A percentile compares a stretch with the other conserved stretches of the same genome.
phyloP scores from a whole-genome alignment of 1,140 invertebrate species.

The Caenorhabditis brenneri region DNA sequence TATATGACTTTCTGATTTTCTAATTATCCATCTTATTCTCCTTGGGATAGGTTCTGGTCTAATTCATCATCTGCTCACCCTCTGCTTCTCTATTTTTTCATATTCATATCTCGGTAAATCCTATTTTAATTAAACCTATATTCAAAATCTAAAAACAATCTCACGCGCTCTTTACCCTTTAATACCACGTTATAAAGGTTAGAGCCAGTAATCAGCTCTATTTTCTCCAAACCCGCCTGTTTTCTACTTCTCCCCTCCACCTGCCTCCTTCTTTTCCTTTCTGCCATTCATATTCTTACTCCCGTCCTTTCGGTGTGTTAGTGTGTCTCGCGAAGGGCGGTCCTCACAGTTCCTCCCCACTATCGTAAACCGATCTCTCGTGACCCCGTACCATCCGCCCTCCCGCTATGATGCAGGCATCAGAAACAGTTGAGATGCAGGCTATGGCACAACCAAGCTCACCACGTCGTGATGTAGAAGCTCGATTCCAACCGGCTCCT shows the following conservation, averaged over 20 bases:
- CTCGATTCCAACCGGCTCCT: background rate
- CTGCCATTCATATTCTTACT: background rate
- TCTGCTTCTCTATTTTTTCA: background rate
- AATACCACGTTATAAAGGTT: background rate
- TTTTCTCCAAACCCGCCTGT: background rate
- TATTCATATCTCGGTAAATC: background rate
- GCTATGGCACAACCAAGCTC: background rate
- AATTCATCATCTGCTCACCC: background rate
- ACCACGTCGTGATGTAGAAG: background rate
- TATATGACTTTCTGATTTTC: background rate
- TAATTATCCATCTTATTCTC: background rate
- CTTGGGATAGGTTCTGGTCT: background rate
- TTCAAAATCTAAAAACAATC: background rate
- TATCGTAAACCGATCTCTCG: background rate
- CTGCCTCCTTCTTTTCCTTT: background rate
- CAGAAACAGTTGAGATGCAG: slow-evolving; percentile 38
- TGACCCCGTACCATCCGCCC: background rate
- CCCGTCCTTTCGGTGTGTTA: background rate
- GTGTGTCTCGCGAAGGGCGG: slow-evolving; percentile 8
- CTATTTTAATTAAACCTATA: background rate
- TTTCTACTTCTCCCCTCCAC: background rate
- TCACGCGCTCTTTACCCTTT: background rate
- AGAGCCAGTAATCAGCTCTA: background rate
- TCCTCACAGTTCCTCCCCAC: background rate
- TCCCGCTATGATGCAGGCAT: background rate